Evolutionary conservation across 2,888 invertebrate species (phyloP), one percentile per base, ranked within the genome.

Genomic region (Erebia epiphron): DNA sequence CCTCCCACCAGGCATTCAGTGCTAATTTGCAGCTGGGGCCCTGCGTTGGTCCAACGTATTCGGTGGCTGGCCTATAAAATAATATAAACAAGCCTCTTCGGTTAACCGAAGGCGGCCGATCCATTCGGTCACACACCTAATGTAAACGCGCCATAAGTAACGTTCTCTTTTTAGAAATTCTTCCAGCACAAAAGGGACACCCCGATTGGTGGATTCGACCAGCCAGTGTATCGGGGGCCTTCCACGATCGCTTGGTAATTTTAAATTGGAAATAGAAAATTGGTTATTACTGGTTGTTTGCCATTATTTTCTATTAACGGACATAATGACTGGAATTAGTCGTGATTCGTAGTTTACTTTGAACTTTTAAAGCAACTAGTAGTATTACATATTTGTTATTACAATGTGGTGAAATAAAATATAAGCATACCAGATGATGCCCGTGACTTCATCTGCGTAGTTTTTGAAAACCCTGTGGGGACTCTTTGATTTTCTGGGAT

Each of bases 211-310:
- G 46, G 50, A 66, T 69, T 72, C 73, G 67, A 74, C 73, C 74
- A 73, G 72, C 72, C 69, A 70, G 41, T 63, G 50, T 52, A 50
- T 16, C 14, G 49, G 67, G 75, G 68, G 67, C 77, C 75, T 72
- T 73, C 76, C 79, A 78, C 79, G 77, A 79, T 79, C 76, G 75
- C 76, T 73, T 41, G 60, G 80, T 81, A 82, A 87, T 86, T 86
- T 81, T 73, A 83, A 83, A 86, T 85, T 83, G 82, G 78, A 85
- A 83, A 85, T 85, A 82, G 83, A 84, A 83, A 83, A 82, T 83
- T 80, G 77, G 65, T 83, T 84, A 84, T 86, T 83, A 81, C 76
- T 75, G 72, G 78, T 79, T 79, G 70, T 76, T 73, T 72, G 68
- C 70, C 76, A 79, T 81, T 82, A 84, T 82, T 81, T 79, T 77